A percentile compares a stretch with the other conserved stretches of the same genome.
These are phyloP conservation scores for Seriola quinqueradiata DNA, from an alignment of 2,113 vertebrate species.

Conservation along the genomic window DNA sequence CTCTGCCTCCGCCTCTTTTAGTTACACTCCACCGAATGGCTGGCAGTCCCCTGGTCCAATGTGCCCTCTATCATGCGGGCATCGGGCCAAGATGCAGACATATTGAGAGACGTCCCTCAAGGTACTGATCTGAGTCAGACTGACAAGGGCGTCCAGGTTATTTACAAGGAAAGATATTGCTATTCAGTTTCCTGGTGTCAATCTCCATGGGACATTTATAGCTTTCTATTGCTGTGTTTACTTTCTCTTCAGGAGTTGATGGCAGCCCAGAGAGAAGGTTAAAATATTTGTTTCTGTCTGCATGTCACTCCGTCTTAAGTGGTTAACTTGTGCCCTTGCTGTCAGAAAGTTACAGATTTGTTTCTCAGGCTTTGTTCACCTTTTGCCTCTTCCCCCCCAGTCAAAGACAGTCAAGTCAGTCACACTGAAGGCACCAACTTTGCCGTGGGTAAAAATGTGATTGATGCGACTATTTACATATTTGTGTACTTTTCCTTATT, in stretches of 20 bases:
- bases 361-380: neutral
- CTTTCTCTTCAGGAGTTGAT: constrained; percentile 59
- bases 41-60: constrained; percentile 53
- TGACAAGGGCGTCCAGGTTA: constrained; percentile 68
- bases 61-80: constrained; percentile 68
- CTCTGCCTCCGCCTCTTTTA: constrained; percentile 43
- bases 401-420: neutral
- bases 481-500: too few species aligned
- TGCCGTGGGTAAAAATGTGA: neutral
- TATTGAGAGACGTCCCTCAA: constrained; percentile 60
- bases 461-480: too few species aligned
- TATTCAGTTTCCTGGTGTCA: constrained; percentile 58
- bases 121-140: constrained; percentile 58
- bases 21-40: constrained; percentile 56
- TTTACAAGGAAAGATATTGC: constrained; percentile 67
- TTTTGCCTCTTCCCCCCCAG: neutral
- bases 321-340: constrained; percentile 42
- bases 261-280: constrained; percentile 46
- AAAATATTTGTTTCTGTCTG: constrained; percentile 47
- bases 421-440: neutral
- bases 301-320: constrained; percentile 18
- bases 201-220: constrained; percentile 48
- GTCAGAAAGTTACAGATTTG: neutral
- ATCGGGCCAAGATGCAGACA: constrained; percentile 45
- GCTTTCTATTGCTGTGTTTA: constrained; percentile 55